Evolutionary conservation across 2,113 vertebrate species (phyloP).

Genomic region (Mixornis gularis): DNA sequence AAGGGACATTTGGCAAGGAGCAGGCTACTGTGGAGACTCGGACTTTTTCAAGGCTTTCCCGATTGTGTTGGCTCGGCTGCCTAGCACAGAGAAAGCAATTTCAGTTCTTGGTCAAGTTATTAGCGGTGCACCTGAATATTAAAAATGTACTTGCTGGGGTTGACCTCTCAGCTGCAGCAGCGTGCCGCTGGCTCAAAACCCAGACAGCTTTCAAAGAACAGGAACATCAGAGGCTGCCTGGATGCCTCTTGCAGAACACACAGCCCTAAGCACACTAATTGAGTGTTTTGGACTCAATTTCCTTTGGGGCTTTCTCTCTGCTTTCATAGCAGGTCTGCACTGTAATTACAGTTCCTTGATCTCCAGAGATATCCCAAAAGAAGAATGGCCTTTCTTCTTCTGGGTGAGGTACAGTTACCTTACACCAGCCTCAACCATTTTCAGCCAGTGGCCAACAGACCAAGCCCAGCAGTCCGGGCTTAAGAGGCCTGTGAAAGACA

Average conservation of each 20-base stretch:
- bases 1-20: neutral
- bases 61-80: neutral
- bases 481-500: neutral
- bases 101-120: neutral
- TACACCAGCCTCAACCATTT: neutral
- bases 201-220: neutral
- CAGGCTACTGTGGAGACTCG: neutral
- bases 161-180: neutral
- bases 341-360: constrained; percentile 17
- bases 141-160: neutral
- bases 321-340: neutral
- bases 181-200: rapidly evolving
- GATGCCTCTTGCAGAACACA: neutral
- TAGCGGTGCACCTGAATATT: neutral
- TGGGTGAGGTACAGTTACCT: neutral
- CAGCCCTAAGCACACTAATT: neutral
- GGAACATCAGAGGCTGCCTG: neutral
- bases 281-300: neutral
- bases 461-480: neutral
- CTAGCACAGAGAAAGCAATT: neutral
- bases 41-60: neutral
- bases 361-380: neutral
- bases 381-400: constrained; percentile 8
- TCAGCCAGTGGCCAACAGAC: neutral
- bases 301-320: neutral